phyloP scores from a whole-genome alignment of 2,797 vertebrate species.

The Tragopan temminckii region DNA sequence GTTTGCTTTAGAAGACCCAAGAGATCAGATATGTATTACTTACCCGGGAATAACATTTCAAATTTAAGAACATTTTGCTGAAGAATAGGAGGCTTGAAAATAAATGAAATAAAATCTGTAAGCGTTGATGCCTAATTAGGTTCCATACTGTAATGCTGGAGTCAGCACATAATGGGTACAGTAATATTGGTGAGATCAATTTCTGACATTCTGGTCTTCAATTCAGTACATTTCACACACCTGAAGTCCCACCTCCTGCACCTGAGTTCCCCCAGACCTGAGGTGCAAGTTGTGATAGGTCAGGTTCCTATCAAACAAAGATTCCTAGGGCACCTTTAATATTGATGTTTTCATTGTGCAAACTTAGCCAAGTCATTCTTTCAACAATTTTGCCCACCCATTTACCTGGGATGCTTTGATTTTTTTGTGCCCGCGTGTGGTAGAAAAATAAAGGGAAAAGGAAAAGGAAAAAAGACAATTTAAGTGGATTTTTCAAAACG shows the following conservation, averaged over 20 bases:
- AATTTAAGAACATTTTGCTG: background rate
- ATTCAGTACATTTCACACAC: background rate
- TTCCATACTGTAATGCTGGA: background rate
- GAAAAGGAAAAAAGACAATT: background rate
- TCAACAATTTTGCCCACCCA: background rate
- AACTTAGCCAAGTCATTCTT: background rate
- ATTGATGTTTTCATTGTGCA: fast-evolving
- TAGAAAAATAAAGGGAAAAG: background rate
- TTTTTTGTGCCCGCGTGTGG: background rate
- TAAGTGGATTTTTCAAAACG: background rate
- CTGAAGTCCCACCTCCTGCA: background rate
- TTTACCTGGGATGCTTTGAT: background rate
- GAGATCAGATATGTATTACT: background rate
- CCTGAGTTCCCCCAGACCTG: background rate
- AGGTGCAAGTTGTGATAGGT: background rate
- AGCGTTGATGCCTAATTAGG: background rate
- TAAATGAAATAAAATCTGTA: background rate
- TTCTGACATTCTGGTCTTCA: background rate
- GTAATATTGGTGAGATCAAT: background rate
- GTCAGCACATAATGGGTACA: background rate
- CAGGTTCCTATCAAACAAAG: background rate
- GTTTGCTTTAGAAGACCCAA: background rate
- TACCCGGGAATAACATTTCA: background rate
- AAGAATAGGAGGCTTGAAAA: background rate
- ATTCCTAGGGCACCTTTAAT: background rate